Percentiles rank a stretch among this genome's conserved stretches.
phyloP scores from a whole-genome alignment of 2,797 vertebrate genomes.

The Eulemur coronatus region DNA sequence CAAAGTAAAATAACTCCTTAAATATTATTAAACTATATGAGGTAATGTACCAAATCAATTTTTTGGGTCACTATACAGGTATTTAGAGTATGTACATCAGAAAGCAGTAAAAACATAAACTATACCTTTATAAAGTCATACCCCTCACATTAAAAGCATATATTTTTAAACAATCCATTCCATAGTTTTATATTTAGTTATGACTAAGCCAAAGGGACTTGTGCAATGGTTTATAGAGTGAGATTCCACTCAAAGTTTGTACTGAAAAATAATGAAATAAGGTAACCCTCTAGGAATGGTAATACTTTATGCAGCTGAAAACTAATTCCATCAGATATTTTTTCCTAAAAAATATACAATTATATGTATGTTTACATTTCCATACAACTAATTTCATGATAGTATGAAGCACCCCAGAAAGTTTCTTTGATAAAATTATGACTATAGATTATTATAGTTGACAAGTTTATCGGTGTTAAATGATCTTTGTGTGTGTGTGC shows the following conservation, averaged over 20 bases:
- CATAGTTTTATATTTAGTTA: background rate
- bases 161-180: background rate
- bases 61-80: accelerated
- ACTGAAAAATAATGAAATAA: background rate
- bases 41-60: background rate
- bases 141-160: background rate
- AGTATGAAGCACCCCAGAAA: background rate
- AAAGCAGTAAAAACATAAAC: background rate
- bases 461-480: background rate
- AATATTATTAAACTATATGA: background rate
- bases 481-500: too few species aligned
- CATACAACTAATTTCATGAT: background rate
- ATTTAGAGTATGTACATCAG: background rate
- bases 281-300: background rate
- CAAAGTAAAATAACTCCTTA: background rate
- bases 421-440: background rate
- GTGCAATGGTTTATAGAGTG: background rate
- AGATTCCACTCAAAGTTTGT: background rate
- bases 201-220: background rate
- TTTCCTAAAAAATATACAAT: background rate
- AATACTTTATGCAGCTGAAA: background rate
- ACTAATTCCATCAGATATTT: background rate
- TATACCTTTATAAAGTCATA: background rate
- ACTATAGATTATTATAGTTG: background rate
- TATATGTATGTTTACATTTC: background rate